A percentile compares a stretch with the other conserved stretches of the same genome.
These are phyloP conservation scores for Dicranocentrus wangi DNA, from an alignment of 2,888 invertebrate genomes.

Conservation along the genomic window DNA sequence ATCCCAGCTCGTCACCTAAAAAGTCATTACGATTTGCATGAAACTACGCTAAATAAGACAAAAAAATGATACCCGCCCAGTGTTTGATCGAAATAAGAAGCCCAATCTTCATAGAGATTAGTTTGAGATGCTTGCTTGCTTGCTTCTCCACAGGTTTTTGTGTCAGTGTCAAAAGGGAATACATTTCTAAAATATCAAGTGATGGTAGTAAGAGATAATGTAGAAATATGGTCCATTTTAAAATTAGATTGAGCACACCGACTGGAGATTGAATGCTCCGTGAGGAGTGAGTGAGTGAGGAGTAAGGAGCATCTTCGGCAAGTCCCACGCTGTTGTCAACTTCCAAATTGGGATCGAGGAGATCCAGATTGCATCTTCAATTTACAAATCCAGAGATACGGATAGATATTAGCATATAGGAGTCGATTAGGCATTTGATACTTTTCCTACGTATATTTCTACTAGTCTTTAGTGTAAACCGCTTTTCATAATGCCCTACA, in stretches of 20 bases:
- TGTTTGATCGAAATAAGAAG: constrained; percentile 1
- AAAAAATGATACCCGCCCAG: constrained; percentile 14
- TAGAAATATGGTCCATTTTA: too few species aligned
- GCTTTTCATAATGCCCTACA: constrained; percentile 37
- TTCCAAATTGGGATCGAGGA: constrained; percentile 51
- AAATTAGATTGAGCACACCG: background rate
- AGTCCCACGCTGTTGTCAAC: constrained; percentile 60
- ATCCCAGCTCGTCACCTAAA: background rate
- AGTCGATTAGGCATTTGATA: background rate
- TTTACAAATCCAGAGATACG: constrained; percentile 36
- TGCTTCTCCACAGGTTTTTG: too few species aligned
- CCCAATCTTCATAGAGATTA: background rate
- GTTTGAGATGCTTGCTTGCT: too few species aligned
- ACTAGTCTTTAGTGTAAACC: too few species aligned
- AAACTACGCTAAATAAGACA: constrained; percentile 26
- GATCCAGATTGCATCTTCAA: constrained; percentile 43
- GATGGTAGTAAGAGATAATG: too few species aligned
- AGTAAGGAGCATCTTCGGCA: constrained; percentile 60
- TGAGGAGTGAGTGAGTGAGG: background rate
- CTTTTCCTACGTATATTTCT: background rate
- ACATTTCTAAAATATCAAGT: too few species aligned
- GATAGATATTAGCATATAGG: background rate
- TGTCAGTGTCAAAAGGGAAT: background rate
- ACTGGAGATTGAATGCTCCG: constrained; percentile 5
- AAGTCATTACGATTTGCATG: constrained; percentile 13